These are phyloP conservation scores for Latrodectus hesperus DNA, from an alignment of 2,888 invertebrate genomes.

Conservation along the genomic window DNA sequence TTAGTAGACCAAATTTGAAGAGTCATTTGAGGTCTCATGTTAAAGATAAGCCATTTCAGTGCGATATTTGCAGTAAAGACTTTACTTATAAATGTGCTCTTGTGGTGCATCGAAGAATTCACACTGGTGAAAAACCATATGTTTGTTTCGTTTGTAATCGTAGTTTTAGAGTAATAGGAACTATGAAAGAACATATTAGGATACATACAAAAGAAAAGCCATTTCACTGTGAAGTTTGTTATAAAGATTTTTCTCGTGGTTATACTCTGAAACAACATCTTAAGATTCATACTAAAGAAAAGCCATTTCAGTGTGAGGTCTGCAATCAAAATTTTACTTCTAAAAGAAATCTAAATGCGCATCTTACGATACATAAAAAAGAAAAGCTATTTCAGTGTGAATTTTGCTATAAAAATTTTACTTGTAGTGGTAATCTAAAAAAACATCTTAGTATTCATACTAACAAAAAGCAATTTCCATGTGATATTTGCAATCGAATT, in stretches of 20 bases:
- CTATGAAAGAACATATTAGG: slow-evolving; percentile 8
- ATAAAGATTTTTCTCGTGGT: slow-evolving; percentile 21
- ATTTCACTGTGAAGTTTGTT: slow-evolving; percentile 26
- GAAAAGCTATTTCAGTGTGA: too few relatives aligned
- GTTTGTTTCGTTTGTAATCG: slow-evolving; percentile 8
- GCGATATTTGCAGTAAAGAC: background rate
- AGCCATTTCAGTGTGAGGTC: slow-evolving; percentile 8
- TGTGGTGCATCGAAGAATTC: too few relatives aligned
- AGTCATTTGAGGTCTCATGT: background rate
- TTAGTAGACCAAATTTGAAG: background rate
- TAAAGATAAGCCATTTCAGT: slow-evolving; percentile 15
- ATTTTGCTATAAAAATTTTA: too few relatives aligned
- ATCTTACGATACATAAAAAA: too few relatives aligned
- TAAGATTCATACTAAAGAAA: slow-evolving; percentile 15
- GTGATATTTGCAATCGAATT: slow-evolving; percentile 40
- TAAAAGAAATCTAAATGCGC: too few relatives aligned
- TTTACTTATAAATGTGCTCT: too few relatives aligned
- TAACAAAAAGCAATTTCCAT: background rate
- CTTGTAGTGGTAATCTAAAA: too few relatives aligned
- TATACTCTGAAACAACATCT: slow-evolving; percentile 20
- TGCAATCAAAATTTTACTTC: too few relatives aligned
- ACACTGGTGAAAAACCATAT: too few relatives aligned
- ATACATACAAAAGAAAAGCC: slow-evolving; percentile 23
- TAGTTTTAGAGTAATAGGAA: slow-evolving; percentile 12
- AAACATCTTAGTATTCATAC: too few relatives aligned